Conservation (phyloP, 2,113 vertebrate genomes). For the Anguilla japonica region DNA sequence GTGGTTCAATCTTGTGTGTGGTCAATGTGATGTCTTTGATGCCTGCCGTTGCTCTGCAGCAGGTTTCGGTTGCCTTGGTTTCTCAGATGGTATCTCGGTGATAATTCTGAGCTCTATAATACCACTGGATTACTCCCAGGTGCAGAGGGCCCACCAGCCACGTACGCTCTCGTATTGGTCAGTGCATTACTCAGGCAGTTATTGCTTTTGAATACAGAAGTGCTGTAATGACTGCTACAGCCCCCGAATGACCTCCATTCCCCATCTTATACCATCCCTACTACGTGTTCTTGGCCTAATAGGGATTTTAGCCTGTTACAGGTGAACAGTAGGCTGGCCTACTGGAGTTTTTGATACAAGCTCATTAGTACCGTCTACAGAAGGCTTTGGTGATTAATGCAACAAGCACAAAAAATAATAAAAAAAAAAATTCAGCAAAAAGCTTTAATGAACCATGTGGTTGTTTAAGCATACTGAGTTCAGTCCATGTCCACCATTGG, state of each 20-base stretch:
- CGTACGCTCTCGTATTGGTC: not conserved
- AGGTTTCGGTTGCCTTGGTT: conserved; percentile 64
- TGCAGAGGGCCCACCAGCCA: conserved; percentile 29
- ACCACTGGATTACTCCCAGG: conserved; percentile 38
- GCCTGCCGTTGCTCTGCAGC: conserved; percentile 14
- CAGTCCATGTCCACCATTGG: not conserved
- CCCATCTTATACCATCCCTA: not conserved
- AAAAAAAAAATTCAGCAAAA: too few species aligned
- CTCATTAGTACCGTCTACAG: not conserved
- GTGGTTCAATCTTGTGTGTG: not conserved
- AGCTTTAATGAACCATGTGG: not conserved
- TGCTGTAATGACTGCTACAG: conserved; percentile 5
- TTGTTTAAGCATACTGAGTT: too few species aligned
- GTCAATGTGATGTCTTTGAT: conserved; percentile 33
- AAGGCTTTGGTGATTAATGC: not conserved
- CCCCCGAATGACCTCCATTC: not conserved
- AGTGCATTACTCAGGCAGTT: conserved; percentile 1
- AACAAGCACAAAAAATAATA: too few species aligned
- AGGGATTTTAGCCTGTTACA: not conserved
- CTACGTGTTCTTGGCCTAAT: not conserved
- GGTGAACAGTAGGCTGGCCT: not conserved
- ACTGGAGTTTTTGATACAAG: not conserved
- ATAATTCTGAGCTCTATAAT: conserved; percentile 41
- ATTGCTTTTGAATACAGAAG: conserved; percentile 34
- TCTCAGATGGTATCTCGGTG: conserved; percentile 59